Evolutionary conservation across 2,113 vertebrate species (phyloP), one percentile per base, ranked within the genome.

Genomic region (Amphiprion ocellaris): DNA sequence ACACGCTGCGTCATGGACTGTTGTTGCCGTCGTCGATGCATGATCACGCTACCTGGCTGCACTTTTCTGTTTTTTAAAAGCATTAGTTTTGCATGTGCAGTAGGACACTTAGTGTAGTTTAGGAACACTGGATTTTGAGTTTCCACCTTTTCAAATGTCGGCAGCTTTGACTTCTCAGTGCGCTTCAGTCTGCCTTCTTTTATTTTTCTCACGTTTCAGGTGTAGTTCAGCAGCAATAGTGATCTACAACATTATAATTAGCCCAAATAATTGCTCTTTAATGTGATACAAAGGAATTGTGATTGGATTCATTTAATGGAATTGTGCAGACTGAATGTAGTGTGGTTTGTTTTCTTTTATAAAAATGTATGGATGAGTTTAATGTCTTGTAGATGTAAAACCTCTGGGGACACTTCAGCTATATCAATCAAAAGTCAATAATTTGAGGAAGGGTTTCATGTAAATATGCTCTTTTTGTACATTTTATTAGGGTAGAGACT

Each of bases 401-500:
- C 28, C 1, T 60, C 53, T 44, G 14, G 15, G 11, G 6, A 26
- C 37, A 33, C 33, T 16, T 67, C 19, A 49, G 55, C 47, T 23
- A 14, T 62, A 41, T 19, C 49, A 56, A 54, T 76, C 55, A 72
- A 69, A 52, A 14, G 62, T 53, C 24, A 73, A 17, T 52, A 44
- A 58, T 21, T 10, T 41, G 17, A 47, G 3, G 30, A 56, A 72
- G 3, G 21, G 21, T 71, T 82, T 66, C 5, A 19, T 72, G 41
- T 65, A 44, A 76, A n/a, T 21, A 19, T 65, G 33, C 62, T 58
- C 24, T 68, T 75, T 89, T 81, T 81, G 39, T 80, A 86, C 66
- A 59, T 77, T 80, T 82, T 30, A 37, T 37, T 37, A 33, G n/a
- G 16, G 59, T 59, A 54, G 10, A 69, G 39, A 63, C 21, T 79